Percentiles rank a stretch among this genome's conserved stretches.
These are phyloP conservation scores for Polydrusus cervinus DNA, from an alignment of 2,888 invertebrate species.

Conservation along the genomic window DNA sequence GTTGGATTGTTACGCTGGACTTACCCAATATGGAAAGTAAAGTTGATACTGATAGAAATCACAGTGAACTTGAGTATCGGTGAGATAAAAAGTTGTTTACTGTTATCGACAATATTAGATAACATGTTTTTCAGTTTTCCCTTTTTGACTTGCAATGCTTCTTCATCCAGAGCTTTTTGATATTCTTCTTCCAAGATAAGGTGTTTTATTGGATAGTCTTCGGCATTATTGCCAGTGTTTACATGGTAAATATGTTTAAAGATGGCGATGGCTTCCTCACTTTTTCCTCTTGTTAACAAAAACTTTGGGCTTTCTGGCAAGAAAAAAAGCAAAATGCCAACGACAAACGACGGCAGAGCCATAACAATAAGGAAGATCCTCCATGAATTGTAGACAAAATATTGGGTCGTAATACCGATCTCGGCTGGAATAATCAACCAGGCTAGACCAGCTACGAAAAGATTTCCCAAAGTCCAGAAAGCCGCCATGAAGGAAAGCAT, in stretches of 20 bases:
- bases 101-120: conserved; percentile 85
- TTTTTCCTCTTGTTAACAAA: conserved; percentile 84
- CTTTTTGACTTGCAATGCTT: conserved; percentile 73
- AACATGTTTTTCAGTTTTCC: conserved; percentile 84
- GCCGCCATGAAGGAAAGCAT: conserved; percentile 96
- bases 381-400: conserved; percentile 93
- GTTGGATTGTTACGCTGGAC: conserved; percentile 58
- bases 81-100: conserved; percentile 85
- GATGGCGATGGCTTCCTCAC: conserved; percentile 86
- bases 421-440: conserved; percentile 85
- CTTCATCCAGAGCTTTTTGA: conserved; percentile 62
- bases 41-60: conserved; percentile 91
- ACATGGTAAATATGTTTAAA: conserved; percentile 87
- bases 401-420: conserved; percentile 79
- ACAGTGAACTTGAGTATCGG: conserved; percentile 88
- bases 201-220: conserved; percentile 85
- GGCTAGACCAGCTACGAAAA: conserved; percentile 90
- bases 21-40: conserved; percentile 94
- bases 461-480: conserved; percentile 95
- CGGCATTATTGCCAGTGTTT: conserved; percentile 85
- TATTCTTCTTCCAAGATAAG: conserved; percentile 73
- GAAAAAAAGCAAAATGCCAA: conserved; percentile 86
- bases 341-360: conserved; percentile 90
- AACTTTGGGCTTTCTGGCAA: conserved; percentile 95
- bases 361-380: conserved; percentile 92